Evolutionary conservation across 2,888 invertebrate genomes (phyloP).

Genomic region (Deilephila porcellus): DNA sequence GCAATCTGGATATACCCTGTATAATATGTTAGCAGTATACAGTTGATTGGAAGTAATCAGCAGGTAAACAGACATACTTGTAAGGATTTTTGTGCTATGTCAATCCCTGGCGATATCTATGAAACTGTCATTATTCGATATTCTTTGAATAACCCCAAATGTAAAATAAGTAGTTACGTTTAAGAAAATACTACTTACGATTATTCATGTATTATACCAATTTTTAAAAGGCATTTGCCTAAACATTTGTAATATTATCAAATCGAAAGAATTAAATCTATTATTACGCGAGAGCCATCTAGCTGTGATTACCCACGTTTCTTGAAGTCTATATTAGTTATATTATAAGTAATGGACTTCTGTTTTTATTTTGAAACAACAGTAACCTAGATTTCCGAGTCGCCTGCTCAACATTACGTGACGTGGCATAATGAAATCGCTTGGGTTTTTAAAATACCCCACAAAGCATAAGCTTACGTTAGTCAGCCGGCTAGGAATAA

Average conservation of each 20-base stretch:
- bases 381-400: constrained; percentile 34
- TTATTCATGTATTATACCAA: too few relatives aligned
- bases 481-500: background rate
- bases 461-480: background rate
- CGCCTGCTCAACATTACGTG: constrained; percentile 39
- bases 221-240: background rate
- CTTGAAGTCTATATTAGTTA: background rate
- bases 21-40: too few relatives aligned
- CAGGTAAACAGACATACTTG: too few relatives aligned
- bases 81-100: too few relatives aligned
- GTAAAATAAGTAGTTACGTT: too few relatives aligned
- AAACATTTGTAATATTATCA: background rate
- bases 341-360: background rate
- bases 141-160: too few relatives aligned
- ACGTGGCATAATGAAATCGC: constrained; percentile 42
- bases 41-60: too few relatives aligned
- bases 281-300: background rate
- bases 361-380: constrained; percentile 12
- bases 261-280: background rate
- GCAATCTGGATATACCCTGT: too few relatives aligned
- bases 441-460: constrained; percentile 9
- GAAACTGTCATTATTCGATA: too few relatives aligned
- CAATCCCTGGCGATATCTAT: too few relatives aligned
- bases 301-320: constrained; percentile 1
- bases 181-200: too few relatives aligned